A percentile compares a stretch with the other conserved stretches of the same genome.
These are phyloP conservation scores for Thaleichthys pacificus DNA, from an alignment of 2,797 vertebrate species.

Conservation along the genomic window DNA sequence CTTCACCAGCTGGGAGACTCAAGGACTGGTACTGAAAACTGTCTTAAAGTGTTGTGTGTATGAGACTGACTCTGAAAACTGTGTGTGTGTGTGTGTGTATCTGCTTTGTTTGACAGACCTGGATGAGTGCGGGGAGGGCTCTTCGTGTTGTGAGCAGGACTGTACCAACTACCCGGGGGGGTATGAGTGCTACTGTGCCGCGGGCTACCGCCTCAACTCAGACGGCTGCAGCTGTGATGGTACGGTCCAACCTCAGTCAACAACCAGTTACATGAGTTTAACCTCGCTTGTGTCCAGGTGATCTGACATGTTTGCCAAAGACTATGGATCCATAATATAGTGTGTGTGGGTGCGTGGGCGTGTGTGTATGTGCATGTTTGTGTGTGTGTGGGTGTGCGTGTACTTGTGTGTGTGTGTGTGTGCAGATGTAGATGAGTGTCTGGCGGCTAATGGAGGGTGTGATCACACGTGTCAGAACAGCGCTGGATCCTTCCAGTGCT, in stretches of 20 bases:
- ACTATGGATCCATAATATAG: too few relatives aligned
- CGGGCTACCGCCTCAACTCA: slow-evolving; percentile 81
- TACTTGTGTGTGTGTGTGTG: background rate
- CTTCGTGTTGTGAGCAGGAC: slow-evolving; percentile 88
- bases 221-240: slow-evolving; percentile 91
- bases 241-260: slow-evolving; percentile 52
- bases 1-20: too few relatives aligned
- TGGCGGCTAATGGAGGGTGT: slow-evolving; percentile 76
- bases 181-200: slow-evolving; percentile 92
- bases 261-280: slow-evolving; percentile 22
- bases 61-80: background rate
- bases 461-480: slow-evolving; percentile 88
- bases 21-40: too few relatives aligned
- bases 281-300: background rate
- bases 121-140: slow-evolving; percentile 80
- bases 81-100: background rate
- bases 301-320: background rate
- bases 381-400: slow-evolving; percentile 45
- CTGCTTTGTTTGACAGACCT: slow-evolving; percentile 75
- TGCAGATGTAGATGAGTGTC: slow-evolving; percentile 90
- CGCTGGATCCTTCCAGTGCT: slow-evolving; percentile 86
- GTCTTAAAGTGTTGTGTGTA: too few relatives aligned
- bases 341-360: slow-evolving; percentile 33
- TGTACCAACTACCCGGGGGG: slow-evolving; percentile 92
- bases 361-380: slow-evolving; percentile 40